Base-by-base conservation (phyloP, 2,888 invertebrate genomes). In the Epirrhoe tristata region DNA sequence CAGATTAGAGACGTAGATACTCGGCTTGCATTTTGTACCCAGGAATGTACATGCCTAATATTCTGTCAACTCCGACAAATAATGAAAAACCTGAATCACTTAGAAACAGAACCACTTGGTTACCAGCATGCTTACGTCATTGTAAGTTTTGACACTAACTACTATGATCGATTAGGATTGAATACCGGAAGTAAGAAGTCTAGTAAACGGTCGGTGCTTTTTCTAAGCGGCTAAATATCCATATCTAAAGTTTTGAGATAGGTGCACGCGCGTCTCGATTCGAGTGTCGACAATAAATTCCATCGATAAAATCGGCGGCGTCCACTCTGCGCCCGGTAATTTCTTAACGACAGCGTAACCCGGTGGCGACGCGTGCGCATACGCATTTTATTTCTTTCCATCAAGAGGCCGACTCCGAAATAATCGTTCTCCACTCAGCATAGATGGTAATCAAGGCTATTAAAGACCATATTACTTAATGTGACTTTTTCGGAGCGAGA, bases 301-400 rank as follows among this genome's bases (percentile, higher is more conserved):
- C 90, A 89, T 91, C 92, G 93, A 93, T 93, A 93, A 93, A 91
- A 93, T 93, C 93, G 88, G 88, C 89, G 89, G 87, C 87, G 87
- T 86, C 86, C 83, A 82, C 85, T 84, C 86, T 86, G 86, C 86
- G 88, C 83, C 78, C 88, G 88, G 90, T 93, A 93, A 92, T 93
- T 91, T 90, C 90, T 91, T 92, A 92, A 91, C 91, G 91, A 91
- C 91, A 88, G 93, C 93, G 93, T 93, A 93, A 93, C 92, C 83
- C 91, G 87, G 93, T 93, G 91, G 93, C 93, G 88, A 89, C 90
- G 89, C 90, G 91, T 90, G 92, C 91, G 90, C 90, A 83, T 82
- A 88, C 88, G 88, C 90, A 90, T 91, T 91, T 91, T 90, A 90
- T 91, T 89, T 88, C 89, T 85, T 87, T 85, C 84, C 87, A 87